Base-by-base conservation (phyloP, 2,113 vertebrate species). In the Spheniscus mendiculus region DNA sequence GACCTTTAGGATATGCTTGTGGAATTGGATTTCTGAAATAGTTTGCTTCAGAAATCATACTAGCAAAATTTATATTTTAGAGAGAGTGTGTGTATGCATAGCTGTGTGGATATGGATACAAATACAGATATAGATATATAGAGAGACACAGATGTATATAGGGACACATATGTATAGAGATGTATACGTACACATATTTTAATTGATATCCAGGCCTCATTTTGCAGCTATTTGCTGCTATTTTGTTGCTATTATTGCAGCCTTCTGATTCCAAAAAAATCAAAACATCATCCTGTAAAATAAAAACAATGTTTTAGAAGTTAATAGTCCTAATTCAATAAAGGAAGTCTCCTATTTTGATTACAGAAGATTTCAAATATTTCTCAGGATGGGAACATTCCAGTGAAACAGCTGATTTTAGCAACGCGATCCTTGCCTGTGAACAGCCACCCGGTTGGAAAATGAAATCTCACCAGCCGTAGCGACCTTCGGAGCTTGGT, bases 171-270 rank as follows among this genome's bases (percentile, higher is more conserved):
- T 63, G 20, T 40, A 40, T 22, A 23, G 36, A 45, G 12, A 42
- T 15, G 5, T 27, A 6, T 12, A 22, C 2, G 0, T 29, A 26
- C 18, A 15, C 2, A 1, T 18, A 45, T 45, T 45, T 71, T 61
- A 70, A 38, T 34, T 49, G 20, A 20, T 45, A 71, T 5, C 11
- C 40, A 62, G 58, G 7, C 25, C 19, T 81, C 32, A 16, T 81
- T 84, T 87, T 53, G 61, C 55, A 42, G 42, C 42, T 42, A 15
- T 42, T 42, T 59, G 40, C 52, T 76, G 42, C 42, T 42, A 16
- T 81, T 84, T 87, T 53, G 61, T 44, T 59, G 40, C 52, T 76
- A 8, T 61, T 66, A 32, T 26, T 50, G 29, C 26, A 69, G 44
- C 16, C 53, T 69, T 63, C 71, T 15, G 22, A 52, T 53, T 76